phyloP scores from a whole-genome alignment of 2,113 vertebrate genomes.

The Salminus brasiliensis region DNA sequence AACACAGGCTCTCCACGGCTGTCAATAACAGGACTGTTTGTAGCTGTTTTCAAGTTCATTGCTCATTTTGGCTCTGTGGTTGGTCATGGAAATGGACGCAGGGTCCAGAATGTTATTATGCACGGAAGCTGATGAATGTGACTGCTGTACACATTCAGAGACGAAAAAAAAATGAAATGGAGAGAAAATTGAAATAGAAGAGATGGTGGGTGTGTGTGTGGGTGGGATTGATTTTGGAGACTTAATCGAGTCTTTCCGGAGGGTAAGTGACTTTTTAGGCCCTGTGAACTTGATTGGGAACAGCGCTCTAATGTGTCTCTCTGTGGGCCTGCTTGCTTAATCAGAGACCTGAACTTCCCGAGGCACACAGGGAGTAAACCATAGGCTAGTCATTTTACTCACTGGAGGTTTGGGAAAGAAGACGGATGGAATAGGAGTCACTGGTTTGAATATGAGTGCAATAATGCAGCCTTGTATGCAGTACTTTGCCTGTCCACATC shows the following conservation, averaged over 20 bases:
- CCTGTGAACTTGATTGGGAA: constrained; percentile 21
- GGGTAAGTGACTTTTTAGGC: constrained; percentile 15
- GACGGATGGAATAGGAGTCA: background rate
- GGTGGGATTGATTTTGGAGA: constrained; percentile 20
- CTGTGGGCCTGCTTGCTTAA: background rate
- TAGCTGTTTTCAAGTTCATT: constrained; percentile 44
- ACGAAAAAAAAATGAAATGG: background rate
- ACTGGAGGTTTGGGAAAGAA: constrained; percentile 24
- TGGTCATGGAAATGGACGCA: constrained; percentile 32
- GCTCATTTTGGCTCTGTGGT: constrained; percentile 25
- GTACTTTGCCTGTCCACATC: constrained; percentile 19
- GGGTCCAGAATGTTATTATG: constrained; percentile 20
- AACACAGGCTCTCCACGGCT: constrained; percentile 10
- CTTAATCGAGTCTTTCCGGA: background rate
- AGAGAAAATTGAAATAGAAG: constrained; percentile 13
- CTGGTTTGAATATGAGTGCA: constrained; percentile 19
- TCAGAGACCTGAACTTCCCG: background rate
- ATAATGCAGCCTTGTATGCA: constrained; percentile 5
- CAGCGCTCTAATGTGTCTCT: constrained; percentile 1
- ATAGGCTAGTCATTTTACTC: constrained; percentile 2
- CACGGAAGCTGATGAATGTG: constrained; percentile 28
- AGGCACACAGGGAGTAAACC: background rate
- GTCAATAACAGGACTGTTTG: constrained; percentile 37
- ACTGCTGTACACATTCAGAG: background rate
- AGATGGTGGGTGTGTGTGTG: background rate